These are phyloP conservation scores for Rhaphigaster nebulosa DNA, from an alignment of 2,888 invertebrate genomes.

Conservation along the genomic window DNA sequence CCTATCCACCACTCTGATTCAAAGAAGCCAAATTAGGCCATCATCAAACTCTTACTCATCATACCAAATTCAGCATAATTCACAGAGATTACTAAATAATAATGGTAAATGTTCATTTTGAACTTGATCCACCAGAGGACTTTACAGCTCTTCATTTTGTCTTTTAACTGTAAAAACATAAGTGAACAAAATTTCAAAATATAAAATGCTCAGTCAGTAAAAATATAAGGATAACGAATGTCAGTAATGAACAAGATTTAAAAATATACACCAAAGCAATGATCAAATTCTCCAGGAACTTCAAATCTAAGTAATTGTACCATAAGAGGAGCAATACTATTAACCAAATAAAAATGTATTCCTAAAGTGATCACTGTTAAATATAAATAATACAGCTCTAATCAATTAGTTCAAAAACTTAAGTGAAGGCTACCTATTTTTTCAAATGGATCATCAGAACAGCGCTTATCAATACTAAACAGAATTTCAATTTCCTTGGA, in stretches of 20 bases:
- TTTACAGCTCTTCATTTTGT: not conserved
- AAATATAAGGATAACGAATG: not conserved
- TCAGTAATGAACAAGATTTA: not conserved
- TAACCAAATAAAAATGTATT: not conserved
- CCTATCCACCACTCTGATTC: not conserved
- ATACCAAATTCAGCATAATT: not conserved
- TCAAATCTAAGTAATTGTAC: not conserved
- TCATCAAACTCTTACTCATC: not conserved
- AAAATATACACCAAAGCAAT: not conserved
- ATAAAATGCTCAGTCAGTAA: not conserved
- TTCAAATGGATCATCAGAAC: not conserved
- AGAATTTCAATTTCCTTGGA: not conserved
- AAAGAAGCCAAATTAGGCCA: not conserved
- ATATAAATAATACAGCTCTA: not conserved
- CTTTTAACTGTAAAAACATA: not conserved
- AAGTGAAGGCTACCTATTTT: not conserved
- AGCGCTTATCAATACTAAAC: not conserved
- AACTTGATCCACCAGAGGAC: not conserved
- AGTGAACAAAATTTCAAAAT: no score
- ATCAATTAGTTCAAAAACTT: not conserved
- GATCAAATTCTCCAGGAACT: not conserved
- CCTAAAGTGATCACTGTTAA: not conserved
- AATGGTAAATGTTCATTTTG: not conserved
- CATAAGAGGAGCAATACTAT: not conserved
- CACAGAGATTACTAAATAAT: not conserved